phyloP scores from a whole-genome alignment of 2,888 invertebrate species.

The Catonia carolina region DNA sequence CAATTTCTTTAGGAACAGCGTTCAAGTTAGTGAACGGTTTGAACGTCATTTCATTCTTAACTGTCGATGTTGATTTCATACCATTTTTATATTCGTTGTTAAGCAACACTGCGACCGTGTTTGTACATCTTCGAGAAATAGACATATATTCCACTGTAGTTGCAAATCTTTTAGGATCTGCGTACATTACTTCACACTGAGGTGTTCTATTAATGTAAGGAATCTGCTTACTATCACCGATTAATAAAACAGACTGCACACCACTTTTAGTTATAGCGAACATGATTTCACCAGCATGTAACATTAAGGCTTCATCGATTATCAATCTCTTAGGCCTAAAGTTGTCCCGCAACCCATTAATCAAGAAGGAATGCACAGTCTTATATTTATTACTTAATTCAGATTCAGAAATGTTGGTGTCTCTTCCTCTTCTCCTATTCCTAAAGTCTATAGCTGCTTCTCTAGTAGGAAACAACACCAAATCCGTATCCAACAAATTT shows the following conservation, averaged over 20 bases:
- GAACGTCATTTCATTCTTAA: not conserved
- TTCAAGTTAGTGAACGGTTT: not conserved
- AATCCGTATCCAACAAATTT: no score
- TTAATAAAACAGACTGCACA: not conserved
- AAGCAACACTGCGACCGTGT: not conserved
- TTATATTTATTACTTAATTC: no score
- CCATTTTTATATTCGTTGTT: not conserved
- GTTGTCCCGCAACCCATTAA: no score
- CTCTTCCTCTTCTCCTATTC: no score
- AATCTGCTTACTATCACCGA: conserved; percentile 6
- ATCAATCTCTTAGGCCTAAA: no score
- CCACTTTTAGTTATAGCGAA: not conserved
- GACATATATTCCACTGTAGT: not conserved
- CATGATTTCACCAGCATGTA: conserved; percentile 6
- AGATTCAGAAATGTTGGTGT: no score
- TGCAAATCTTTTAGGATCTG: not conserved
- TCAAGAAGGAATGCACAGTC: no score
- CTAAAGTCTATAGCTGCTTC: no score
- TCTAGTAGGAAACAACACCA: no score
- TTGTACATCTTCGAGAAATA: not conserved
- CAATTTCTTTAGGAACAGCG: not conserved
- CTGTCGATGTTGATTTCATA: not conserved
- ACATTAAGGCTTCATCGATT: conserved; percentile 9
- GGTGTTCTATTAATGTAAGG: conserved; percentile 8
- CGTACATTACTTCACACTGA: not conserved